phyloP scores from a whole-genome alignment of 2,113 vertebrate genomes.

The Strix aluco region DNA sequence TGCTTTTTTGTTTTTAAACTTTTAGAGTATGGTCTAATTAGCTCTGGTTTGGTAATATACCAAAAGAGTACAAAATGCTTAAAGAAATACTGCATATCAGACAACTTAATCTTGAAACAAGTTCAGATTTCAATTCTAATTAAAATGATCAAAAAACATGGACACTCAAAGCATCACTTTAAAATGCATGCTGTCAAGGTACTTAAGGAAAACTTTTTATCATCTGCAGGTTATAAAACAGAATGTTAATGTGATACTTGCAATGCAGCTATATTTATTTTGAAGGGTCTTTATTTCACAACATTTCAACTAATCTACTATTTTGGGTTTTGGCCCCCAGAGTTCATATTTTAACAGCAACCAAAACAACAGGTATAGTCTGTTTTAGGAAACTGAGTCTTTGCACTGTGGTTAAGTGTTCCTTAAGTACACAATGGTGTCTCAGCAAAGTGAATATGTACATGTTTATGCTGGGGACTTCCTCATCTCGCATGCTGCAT shows the following conservation, averaged over 20 bases:
- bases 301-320: not conserved
- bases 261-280: constrained; percentile 10
- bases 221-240: constrained; percentile 36
- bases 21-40: constrained; percentile 52
- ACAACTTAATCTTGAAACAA: not conserved
- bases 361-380: not conserved
- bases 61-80: constrained; percentile 33
- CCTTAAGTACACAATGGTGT: not conserved
- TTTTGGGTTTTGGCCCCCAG: not conserved
- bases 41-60: not conserved
- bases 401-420: not conserved
- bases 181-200: constrained; percentile 52
- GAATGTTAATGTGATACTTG: constrained; percentile 35
- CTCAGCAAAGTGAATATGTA: not conserved
- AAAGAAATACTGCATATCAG: constrained; percentile 41
- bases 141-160: constrained; percentile 17
- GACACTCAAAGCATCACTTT: constrained; percentile 25
- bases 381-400: not conserved
- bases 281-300: not conserved
- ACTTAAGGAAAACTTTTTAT: constrained; percentile 5
- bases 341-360: not conserved
- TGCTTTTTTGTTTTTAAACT: constrained; percentile 66
- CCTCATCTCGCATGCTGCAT: not conserved
- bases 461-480: not conserved
- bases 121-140: not conserved